Evolutionary conservation across 2,888 invertebrate genomes (phyloP).

Genomic region (Drosophila kokeensis): DNA sequence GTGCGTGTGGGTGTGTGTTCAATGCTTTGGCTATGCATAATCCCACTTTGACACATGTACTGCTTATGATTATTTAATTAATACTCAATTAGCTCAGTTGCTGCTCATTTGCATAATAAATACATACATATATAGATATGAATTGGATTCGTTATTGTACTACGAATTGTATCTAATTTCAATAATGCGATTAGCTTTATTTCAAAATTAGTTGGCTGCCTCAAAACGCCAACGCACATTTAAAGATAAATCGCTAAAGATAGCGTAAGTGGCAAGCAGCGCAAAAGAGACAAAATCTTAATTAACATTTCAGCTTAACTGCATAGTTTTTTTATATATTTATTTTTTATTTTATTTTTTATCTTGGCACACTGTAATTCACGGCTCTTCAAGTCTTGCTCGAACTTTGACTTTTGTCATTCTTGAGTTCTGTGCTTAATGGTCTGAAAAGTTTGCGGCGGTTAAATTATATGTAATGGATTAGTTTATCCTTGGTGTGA

Average conservation of each 20-base stretch:
- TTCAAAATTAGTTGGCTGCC: constrained; percentile 66
- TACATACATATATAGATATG: constrained; percentile 39
- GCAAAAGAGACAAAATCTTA: constrained; percentile 58
- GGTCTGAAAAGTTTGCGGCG: constrained; percentile 20
- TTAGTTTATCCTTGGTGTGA: constrained; percentile 4
- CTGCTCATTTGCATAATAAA: constrained; percentile 66
- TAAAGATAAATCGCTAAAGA: constrained; percentile 39
- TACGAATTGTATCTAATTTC: constrained; percentile 53
- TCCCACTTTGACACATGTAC: constrained; percentile 56
- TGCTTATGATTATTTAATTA: constrained; percentile 63
- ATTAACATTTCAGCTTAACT: constrained; percentile 68
- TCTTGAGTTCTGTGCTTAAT: constrained; percentile 28
- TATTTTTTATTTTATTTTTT: background rate
- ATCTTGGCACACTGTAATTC: constrained; percentile 38
- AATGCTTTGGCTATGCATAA: constrained; percentile 37
- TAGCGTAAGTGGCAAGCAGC: constrained; percentile 7
- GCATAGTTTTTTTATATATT: constrained; percentile 4
- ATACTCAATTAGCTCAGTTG: constrained; percentile 70
- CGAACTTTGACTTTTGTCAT: constrained; percentile 16
- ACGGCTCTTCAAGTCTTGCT: constrained; percentile 10
- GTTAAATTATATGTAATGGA: constrained; percentile 23
- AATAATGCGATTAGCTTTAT: constrained; percentile 67
- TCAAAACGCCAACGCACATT: constrained; percentile 24
- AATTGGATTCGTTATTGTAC: constrained; percentile 52
- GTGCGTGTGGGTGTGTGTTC: background rate